Evolutionary conservation across 2,888 invertebrate species (phyloP).

Genomic region (Smittia aterrima): DNA sequence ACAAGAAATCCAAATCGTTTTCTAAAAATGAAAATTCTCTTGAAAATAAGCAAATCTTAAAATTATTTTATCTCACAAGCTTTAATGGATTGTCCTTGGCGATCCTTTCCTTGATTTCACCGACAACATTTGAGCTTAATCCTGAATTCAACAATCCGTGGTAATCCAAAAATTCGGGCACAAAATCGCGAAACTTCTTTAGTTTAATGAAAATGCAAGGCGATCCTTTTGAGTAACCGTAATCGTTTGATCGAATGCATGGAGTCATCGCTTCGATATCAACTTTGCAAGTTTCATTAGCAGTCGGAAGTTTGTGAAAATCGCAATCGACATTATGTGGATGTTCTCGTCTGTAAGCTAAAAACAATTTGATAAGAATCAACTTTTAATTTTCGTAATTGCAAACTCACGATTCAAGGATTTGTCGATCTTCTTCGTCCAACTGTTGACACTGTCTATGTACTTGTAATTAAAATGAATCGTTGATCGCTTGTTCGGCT

Average conservation of each 20-base stretch:
- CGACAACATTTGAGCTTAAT: not conserved
- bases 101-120: not conserved
- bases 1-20: constrained; percentile 63
- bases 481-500: not conserved
- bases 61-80: not conserved
- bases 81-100: not conserved
- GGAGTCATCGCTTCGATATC: constrained; percentile 47
- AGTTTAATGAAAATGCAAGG: constrained; percentile 79
- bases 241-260: constrained; percentile 67
- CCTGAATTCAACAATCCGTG: not conserved
- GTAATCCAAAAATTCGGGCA: not conserved
- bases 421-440: not conserved
- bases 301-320: not conserved
- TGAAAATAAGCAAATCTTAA: constrained; percentile 44
- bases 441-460: not conserved
- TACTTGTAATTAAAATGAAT: not conserved
- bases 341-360: not conserved
- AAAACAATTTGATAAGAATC: not conserved
- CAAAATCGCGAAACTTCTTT: constrained; percentile 54
- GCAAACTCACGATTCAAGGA: not conserved
- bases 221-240: constrained; percentile 67
- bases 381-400: not conserved
- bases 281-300: constrained; percentile 1
- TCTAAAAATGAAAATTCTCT: constrained; percentile 44
- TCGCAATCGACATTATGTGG: not conserved